A percentile compares a stretch with the other conserved stretches of the same genome.
Evolutionary conservation across 2,797 vertebrate genomes (phyloP).

Genomic region (Catharus ustulatus): DNA sequence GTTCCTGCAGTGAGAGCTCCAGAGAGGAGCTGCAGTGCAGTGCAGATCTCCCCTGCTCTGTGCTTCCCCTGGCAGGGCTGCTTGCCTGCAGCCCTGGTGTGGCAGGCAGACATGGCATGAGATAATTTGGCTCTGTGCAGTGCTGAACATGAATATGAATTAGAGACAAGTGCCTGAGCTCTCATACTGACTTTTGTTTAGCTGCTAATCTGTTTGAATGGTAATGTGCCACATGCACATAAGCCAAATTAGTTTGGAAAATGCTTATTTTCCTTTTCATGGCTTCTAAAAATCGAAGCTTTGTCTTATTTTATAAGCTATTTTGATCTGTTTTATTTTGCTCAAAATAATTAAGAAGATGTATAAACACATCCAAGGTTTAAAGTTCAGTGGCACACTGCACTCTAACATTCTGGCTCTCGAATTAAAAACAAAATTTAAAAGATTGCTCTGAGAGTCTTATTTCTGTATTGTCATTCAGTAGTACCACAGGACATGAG

Average conservation of each 20-base stretch:
- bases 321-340: background rate
- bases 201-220: constrained; percentile 72
- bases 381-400: background rate
- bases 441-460: background rate
- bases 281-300: constrained; percentile 22
- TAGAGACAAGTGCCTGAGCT: constrained; percentile 69
- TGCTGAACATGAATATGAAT: constrained; percentile 71
- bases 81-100: background rate
- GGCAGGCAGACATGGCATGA: constrained; percentile 31
- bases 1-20: background rate
- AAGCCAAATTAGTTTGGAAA: constrained; percentile 50
- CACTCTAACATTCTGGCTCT: background rate
- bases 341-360: background rate
- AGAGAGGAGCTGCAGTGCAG: background rate
- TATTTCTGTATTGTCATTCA: background rate
- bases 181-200: constrained; percentile 75
- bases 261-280: constrained; percentile 24
- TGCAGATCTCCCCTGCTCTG: background rate
- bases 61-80: background rate
- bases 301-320: background rate
- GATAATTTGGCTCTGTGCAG: constrained; percentile 29
- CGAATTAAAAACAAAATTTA: background rate
- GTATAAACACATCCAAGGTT: background rate
- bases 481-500: background rate
- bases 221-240: constrained; percentile 67